These are phyloP conservation scores for Uropsilus gracilis DNA, from an alignment of 2,113 vertebrate genomes.

Conservation along the genomic window DNA sequence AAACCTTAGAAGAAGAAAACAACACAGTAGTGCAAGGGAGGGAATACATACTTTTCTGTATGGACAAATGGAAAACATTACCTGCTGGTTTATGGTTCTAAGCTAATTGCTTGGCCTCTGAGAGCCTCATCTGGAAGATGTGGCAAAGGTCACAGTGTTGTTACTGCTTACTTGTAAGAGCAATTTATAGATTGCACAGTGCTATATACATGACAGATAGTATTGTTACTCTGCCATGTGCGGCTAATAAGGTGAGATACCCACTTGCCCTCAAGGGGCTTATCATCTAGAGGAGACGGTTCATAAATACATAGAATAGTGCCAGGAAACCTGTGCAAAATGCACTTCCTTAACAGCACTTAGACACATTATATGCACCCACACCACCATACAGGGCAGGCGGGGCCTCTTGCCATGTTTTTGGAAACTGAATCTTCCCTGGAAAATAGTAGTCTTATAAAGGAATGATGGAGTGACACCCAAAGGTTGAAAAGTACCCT, in stretches of 20 bases:
- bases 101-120: neutral
- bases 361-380: neutral
- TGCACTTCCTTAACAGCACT: neutral
- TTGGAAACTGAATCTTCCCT: neutral
- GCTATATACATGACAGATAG: neutral
- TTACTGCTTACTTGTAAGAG: neutral
- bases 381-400: neutral
- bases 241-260: neutral
- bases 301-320: neutral
- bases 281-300: slow-evolving; percentile 20
- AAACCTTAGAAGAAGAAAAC: slow-evolving; percentile 22
- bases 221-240: neutral
- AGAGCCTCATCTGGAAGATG: neutral
- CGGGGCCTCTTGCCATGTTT: neutral
- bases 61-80: neutral
- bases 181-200: neutral
- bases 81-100: slow-evolving; percentile 1
- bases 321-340: neutral
- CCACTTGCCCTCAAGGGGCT: slow-evolving; percentile 52
- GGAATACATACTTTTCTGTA: neutral
- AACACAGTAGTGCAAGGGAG: neutral
- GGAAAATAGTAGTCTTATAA: neutral
- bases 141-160: neutral
- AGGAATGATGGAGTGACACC: neutral
- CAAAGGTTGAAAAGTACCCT: slow-evolving; percentile 35